Evolutionary conservation across 2,888 invertebrate genomes (phyloP).

Genomic region (Biston betularia): DNA sequence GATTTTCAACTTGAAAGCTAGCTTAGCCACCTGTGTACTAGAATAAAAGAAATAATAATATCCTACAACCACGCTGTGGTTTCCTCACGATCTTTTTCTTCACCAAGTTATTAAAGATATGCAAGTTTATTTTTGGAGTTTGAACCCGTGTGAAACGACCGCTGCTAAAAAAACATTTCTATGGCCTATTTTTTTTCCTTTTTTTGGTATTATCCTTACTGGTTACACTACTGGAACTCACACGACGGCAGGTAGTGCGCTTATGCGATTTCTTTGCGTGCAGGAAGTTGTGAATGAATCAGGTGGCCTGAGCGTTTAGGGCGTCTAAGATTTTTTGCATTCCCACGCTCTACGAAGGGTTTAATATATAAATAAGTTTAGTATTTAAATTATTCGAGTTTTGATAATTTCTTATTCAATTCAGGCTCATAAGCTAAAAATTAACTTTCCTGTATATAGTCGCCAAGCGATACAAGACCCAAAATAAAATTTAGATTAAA

Average conservation of each 20-base stretch:
- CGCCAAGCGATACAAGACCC: no score
- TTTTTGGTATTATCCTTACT: conserved; percentile 33
- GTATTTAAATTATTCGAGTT: conserved; percentile 17
- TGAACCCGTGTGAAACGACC: no score
- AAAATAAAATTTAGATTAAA: no score
- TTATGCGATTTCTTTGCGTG: conserved; percentile 81
- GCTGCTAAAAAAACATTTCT: no score
- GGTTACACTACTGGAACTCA: conserved; percentile 10
- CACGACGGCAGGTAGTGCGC: conserved; percentile 70
- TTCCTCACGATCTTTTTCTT: no score
- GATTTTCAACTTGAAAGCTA: no score
- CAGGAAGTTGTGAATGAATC: conserved; percentile 83
- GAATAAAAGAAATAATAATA: no score
- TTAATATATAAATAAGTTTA: conserved; percentile 28
- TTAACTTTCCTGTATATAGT: neutral
- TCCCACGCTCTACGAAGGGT: conserved; percentile 67
- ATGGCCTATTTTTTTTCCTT: no score
- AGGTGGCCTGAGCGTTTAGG: conserved; percentile 62
- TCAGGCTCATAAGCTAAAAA: neutral
- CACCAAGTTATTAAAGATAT: no score
- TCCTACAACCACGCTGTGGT: no score
- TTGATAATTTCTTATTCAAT: conserved; percentile 15
- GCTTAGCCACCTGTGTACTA: no score
- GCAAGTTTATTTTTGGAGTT: no score
- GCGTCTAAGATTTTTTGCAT: conserved; percentile 69